Evolutionary conservation across 2,797 vertebrate species (phyloP).

Genomic region (Aldrovandia affinis): DNA sequence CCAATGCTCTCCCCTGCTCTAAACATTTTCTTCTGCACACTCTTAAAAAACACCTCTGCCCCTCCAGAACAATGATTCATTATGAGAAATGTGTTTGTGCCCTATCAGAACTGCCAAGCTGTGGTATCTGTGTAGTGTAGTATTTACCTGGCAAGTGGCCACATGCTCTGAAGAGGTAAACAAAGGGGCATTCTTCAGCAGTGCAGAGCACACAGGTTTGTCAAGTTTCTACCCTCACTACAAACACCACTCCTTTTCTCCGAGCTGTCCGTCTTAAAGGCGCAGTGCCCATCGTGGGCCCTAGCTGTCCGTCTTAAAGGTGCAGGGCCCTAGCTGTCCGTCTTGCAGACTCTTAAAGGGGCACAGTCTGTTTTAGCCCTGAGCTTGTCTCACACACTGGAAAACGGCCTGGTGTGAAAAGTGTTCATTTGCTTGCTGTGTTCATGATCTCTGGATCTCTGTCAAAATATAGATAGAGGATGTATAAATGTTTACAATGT

Average conservation of each 20-base stretch:
- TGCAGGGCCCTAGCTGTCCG: neutral
- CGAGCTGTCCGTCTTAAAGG: conserved; percentile 19
- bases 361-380: neutral
- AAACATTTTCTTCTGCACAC: neutral
- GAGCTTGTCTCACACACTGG: neutral
- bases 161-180: conserved; percentile 72
- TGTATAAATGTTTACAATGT: neutral
- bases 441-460: neutral
- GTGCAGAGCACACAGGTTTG: conserved; percentile 27
- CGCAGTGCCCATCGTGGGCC: neutral
- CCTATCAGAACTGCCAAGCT: conserved; percentile 73
- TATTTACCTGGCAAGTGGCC: conserved; percentile 77
- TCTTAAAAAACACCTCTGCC: neutral
- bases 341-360: neutral
- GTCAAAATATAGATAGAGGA: too few species aligned
- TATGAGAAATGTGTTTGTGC: conserved; percentile 71
- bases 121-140: conserved; percentile 72
- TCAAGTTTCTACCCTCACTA: conserved; percentile 23
- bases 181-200: conserved; percentile 76
- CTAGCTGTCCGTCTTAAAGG: neutral
- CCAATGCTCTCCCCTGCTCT: neutral
- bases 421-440: neutral
- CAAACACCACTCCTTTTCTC: conserved; percentile 18
- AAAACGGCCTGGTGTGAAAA: neutral
- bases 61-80: conserved; percentile 65